Conservation (phyloP, 2,888 invertebrate species). For the Diarsia rubi region DNA sequence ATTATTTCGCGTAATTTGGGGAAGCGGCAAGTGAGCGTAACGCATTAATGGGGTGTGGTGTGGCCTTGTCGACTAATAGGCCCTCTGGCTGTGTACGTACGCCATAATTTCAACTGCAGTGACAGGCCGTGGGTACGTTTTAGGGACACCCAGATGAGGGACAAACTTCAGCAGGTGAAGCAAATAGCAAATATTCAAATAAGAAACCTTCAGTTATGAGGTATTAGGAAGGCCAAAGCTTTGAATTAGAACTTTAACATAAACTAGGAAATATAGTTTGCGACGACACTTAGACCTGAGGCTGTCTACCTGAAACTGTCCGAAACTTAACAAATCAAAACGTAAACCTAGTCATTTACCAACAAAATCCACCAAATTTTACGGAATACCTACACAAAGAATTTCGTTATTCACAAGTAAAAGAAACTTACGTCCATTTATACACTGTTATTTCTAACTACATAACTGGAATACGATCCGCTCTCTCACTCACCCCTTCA, state of each 20-base stretch:
- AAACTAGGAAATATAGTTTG: too few species aligned
- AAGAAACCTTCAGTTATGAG: not conserved
- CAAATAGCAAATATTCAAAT: not conserved
- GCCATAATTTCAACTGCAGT: conserved; percentile 20
- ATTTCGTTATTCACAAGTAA: conserved; percentile 15
- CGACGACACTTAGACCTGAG: not conserved
- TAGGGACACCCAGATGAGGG: not conserved
- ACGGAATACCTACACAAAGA: conserved; percentile 23
- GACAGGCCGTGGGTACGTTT: conserved; percentile 16
- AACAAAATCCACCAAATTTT: conserved; percentile 6
- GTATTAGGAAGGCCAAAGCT: too few species aligned
- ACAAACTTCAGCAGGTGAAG: not conserved
- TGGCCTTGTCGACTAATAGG: conserved; percentile 16
- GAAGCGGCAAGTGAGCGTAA: conserved; percentile 39
- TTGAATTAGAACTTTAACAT: too few species aligned
- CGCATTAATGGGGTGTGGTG: conserved; percentile 30
- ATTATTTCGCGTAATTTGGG: conserved; percentile 46
- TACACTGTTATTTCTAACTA: conserved; percentile 63
- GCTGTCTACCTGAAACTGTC: not conserved
- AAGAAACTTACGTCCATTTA: conserved; percentile 51
- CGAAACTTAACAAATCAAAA: not conserved
- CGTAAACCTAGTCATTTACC: not conserved
- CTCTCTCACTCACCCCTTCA: conserved; percentile 65
- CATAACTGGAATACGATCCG: conserved; percentile 66
- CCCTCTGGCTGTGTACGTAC: not conserved